Conservation (phyloP, 2,888 invertebrate species). For the Mimachlamys varia region DNA sequence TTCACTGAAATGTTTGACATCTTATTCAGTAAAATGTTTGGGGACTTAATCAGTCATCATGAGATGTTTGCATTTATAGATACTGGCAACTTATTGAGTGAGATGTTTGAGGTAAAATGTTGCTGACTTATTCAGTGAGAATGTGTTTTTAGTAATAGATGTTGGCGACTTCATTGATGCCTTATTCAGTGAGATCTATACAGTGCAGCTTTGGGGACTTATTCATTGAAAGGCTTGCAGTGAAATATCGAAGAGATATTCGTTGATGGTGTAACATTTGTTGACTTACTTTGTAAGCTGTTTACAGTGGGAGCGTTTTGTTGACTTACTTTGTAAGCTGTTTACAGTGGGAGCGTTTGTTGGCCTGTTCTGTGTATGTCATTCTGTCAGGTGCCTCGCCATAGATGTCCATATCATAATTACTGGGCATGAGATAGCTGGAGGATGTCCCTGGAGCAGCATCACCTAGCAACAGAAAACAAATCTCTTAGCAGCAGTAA, state of each 20-base stretch:
- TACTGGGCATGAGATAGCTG: slow-evolving; percentile 80
- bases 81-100: too few relatives aligned
- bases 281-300: background rate
- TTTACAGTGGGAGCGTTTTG: background rate
- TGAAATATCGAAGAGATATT: background rate
- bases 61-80: too few relatives aligned
- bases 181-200: background rate
- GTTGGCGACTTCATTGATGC: background rate
- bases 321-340: slow-evolving; percentile 88
- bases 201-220: background rate
- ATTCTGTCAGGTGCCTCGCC: slow-evolving; percentile 85
- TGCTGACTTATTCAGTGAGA: background rate
- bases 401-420: slow-evolving; percentile 81
- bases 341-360: slow-evolving; percentile 91
- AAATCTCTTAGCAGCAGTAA: slow-evolving; percentile 36
- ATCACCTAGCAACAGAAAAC: slow-evolving; percentile 46
- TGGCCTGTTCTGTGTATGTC: slow-evolving; percentile 93
- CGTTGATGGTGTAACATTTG: background rate
- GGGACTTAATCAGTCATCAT: background rate
- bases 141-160: background rate
- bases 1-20: too few relatives aligned
- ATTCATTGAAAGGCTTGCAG: background rate
- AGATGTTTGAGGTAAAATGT: background rate
- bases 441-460: slow-evolving; percentile 79
- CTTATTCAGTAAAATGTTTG: background rate